Conservation (phyloP, 92 coral and sea anemone species). For the Micromussa lordhowensis region DNA sequence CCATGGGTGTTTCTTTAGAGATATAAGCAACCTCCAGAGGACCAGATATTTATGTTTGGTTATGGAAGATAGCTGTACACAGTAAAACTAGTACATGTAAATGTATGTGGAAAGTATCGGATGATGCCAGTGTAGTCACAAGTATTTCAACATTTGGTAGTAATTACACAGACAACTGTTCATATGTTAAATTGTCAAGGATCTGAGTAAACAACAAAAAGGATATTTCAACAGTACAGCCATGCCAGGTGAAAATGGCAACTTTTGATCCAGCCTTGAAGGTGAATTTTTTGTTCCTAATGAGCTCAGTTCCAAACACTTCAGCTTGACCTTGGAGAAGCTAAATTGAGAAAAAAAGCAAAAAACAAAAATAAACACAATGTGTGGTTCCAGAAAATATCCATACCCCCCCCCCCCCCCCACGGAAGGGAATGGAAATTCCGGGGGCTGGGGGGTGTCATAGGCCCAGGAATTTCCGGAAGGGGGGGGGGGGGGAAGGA, state of each 20-base stretch:
- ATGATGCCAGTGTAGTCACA: no score
- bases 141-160: no score
- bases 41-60: conserved; percentile 76
- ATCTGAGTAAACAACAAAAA: conserved; percentile 27
- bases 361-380: not conserved
- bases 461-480: no score
- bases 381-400: no score
- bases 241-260: conserved; percentile 98
- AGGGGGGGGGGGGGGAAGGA: no score
- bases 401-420: no score
- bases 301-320: conserved; percentile 96
- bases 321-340: conserved; percentile 93
- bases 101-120: no score
- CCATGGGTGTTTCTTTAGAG: conserved; percentile 98
- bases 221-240: conserved; percentile 96
- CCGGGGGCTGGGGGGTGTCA: no score
- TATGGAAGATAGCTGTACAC: conserved; percentile 60
- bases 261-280: conserved; percentile 92
- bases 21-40: conserved; percentile 89
- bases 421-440: no score
- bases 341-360: conserved; percentile 15
- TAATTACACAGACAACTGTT: no score
- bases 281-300: conserved; percentile 84
- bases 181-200: no score
- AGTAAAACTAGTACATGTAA: no score